Percentiles rank a stretch among this genome's conserved stretches.
Conservation (phyloP, 2,797 vertebrate species). For the Nyctalus aviator region DNA sequence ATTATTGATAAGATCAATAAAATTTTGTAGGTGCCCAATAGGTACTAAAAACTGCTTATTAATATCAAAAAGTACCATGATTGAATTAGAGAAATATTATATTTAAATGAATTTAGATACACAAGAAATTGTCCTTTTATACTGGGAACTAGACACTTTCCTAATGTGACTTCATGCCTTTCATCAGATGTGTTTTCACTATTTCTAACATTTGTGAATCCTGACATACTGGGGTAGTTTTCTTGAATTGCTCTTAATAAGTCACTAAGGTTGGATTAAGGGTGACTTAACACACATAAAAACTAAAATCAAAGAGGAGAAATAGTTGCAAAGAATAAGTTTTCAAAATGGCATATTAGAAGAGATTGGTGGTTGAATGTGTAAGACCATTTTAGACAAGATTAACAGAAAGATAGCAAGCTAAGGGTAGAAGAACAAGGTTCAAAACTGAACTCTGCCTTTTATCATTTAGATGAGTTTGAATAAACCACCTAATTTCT, state of each 20-base stretch:
- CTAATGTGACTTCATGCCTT: neutral
- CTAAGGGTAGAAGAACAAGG: neutral
- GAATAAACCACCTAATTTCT: neutral
- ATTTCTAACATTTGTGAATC: slow-evolving; percentile 25
- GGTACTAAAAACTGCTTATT: neutral
- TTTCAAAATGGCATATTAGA: neutral
- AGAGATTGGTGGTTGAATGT: neutral
- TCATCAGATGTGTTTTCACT: neutral
- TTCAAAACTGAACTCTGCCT: neutral
- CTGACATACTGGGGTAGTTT: neutral
- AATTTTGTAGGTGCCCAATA: neutral
- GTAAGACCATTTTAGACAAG: neutral
- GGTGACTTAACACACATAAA: neutral
- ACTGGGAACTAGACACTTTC: neutral
- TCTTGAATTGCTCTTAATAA: neutral
- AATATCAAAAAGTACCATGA: neutral
- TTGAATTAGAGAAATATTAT: slow-evolving; percentile 14
- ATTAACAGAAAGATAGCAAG: neutral
- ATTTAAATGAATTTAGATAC: slow-evolving; percentile 14
- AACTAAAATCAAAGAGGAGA: neutral
- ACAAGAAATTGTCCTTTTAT: neutral
- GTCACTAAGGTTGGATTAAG: neutral
- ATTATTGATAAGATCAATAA: neutral
- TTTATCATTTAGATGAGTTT: neutral
- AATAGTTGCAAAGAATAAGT: slow-evolving; percentile 4